A percentile compares a stretch with the other conserved stretches of the same genome.
phyloP scores from a whole-genome alignment of 2,113 vertebrate species.

The Quiscalus mexicanus region DNA sequence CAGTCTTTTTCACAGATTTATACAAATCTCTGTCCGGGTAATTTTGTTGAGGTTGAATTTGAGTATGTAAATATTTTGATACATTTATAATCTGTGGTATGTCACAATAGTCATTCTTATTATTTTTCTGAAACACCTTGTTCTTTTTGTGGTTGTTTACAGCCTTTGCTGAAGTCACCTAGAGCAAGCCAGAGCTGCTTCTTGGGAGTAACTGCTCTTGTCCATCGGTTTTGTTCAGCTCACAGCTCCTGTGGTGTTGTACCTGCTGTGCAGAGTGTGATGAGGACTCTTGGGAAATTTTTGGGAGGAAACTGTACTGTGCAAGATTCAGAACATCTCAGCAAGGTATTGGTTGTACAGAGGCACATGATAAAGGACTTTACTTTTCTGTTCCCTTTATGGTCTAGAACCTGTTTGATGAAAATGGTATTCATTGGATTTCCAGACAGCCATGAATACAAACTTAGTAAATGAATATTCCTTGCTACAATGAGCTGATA shows the following conservation, averaged over 20 bases:
- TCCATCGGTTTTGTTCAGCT: constrained; percentile 78
- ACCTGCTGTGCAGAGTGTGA: constrained; percentile 75
- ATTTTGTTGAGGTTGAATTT: neutral
- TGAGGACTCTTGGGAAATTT: constrained; percentile 69
- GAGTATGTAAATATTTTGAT: neutral
- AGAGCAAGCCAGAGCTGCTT: constrained; percentile 70
- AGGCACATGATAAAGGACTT: neutral
- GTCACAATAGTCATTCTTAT: neutral
- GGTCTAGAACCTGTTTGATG: neutral
- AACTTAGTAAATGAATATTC: neutral
- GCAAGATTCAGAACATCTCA: neutral
- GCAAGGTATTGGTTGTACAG: constrained; percentile 66
- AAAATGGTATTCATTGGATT: neutral
- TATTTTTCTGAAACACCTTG: neutral
- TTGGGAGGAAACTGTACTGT: constrained; percentile 69
- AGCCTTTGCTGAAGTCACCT: constrained; percentile 78
- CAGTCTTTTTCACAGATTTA: neutral
- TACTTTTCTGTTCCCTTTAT: neutral
- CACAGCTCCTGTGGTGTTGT: constrained; percentile 64
- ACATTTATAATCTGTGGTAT: neutral
- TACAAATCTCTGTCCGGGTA: neutral
- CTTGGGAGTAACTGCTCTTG: constrained; percentile 78
- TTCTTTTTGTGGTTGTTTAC: neutral
- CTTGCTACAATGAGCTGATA: neutral
- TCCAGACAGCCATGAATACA: neutral